These are phyloP conservation scores for Crossocerus cetratus DNA, from an alignment of 2,888 invertebrate genomes.

Conservation along the genomic window DNA sequence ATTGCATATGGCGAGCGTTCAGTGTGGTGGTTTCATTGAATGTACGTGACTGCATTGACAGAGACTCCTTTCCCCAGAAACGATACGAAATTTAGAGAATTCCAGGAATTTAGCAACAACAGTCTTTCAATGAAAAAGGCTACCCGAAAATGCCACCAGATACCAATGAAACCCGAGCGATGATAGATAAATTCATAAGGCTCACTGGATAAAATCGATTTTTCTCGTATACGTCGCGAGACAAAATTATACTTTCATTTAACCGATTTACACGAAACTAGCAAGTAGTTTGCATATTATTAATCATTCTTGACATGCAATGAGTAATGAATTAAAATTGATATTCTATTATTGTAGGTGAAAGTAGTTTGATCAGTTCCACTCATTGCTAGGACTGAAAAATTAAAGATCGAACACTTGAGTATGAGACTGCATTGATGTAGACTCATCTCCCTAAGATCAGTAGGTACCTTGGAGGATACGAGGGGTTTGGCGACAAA, in stretches of 20 bases:
- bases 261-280: too few species aligned
- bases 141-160: slow-evolving; percentile 78
- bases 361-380: slow-evolving; percentile 82
- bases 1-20: too few species aligned
- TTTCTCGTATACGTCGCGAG: slow-evolving; percentile 83
- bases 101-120: too few species aligned
- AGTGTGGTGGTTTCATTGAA: too few species aligned
- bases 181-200: slow-evolving; percentile 87
- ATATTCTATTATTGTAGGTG: slow-evolving; percentile 82
- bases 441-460: too few species aligned
- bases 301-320: not conserved
- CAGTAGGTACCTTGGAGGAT: not conserved
- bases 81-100: too few species aligned
- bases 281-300: not conserved
- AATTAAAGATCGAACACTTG: too few species aligned
- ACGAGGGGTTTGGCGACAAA: slow-evolving; percentile 13
- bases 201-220: slow-evolving; percentile 86
- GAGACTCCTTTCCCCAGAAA: too few species aligned
- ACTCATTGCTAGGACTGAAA: slow-evolving; percentile 86
- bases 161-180: slow-evolving; percentile 87
- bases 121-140: too few species aligned
- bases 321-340: slow-evolving; percentile 44
- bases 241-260: slow-evolving; percentile 51
- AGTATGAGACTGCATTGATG: too few species aligned
- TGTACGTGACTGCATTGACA: too few species aligned